A percentile compares a stretch with the other conserved stretches of the same genome.
Conservation (phyloP, 2,888 invertebrate genomes). For the Petrolisthes manimaculis region DNA sequence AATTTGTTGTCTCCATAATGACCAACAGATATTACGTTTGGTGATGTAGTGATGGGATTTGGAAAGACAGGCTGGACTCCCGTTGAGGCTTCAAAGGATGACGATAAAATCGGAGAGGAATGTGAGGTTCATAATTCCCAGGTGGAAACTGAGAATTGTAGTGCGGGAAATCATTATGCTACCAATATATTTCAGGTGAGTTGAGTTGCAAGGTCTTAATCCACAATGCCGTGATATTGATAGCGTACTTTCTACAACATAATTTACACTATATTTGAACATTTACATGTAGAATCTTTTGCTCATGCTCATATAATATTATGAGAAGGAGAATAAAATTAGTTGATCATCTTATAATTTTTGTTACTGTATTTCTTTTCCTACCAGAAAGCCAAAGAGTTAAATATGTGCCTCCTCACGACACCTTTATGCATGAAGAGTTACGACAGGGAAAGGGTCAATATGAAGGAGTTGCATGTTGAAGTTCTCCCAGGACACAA, state of each 20-base stretch:
- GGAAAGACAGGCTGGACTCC: background rate
- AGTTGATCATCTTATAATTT: too few relatives aligned
- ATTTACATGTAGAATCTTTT: too few relatives aligned
- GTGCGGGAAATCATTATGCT: background rate
- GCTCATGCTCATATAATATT: too few relatives aligned
- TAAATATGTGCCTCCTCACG: slow-evolving; percentile 15
- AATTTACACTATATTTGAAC: too few relatives aligned
- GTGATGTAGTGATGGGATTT: slow-evolving; percentile 23
- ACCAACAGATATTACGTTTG: slow-evolving; percentile 42
- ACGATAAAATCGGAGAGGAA: background rate
- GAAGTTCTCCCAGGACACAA: slow-evolving; percentile 28
- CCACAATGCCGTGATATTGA: too few relatives aligned
- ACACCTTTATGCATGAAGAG: slow-evolving; percentile 6
- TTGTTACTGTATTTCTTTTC: too few relatives aligned
- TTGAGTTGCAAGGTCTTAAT: too few relatives aligned
- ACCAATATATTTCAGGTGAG: too few relatives aligned
- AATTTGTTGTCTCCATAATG: background rate
- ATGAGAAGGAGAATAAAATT: too few relatives aligned
- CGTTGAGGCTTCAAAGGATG: background rate
- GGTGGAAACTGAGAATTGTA: background rate
- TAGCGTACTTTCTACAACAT: too few relatives aligned
- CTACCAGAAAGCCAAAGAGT: background rate
- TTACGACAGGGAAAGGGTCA: slow-evolving; percentile 4
- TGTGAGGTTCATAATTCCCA: background rate
- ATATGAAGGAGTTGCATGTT: background rate